Evolutionary conservation across 2,113 vertebrate species (phyloP).

Genomic region (Furnarius figulus): DNA sequence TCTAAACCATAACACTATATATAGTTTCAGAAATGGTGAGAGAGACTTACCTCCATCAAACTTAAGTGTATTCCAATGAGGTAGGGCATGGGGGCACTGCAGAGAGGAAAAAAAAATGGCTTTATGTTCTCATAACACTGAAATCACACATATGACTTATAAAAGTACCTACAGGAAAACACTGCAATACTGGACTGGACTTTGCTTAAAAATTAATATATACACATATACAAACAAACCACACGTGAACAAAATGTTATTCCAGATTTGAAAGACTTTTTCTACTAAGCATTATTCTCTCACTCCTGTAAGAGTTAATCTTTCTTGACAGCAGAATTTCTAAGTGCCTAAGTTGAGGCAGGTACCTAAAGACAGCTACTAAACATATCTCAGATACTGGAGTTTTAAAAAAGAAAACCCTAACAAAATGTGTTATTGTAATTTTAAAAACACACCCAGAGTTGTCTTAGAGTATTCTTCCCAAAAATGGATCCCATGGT

Average conservation of each 20-base stretch:
- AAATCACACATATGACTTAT: background rate
- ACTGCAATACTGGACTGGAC: constrained; percentile 19
- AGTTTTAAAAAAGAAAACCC: background rate
- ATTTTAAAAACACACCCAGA: background rate
- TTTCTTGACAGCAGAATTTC: background rate
- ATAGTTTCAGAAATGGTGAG: background rate
- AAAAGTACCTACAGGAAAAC: background rate
- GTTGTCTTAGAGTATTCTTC: background rate
- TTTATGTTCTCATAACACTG: constrained; percentile 58
- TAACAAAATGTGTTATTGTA: background rate
- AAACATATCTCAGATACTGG: background rate
- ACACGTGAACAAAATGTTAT: background rate
- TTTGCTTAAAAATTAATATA: constrained; percentile 41
- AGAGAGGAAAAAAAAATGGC: constrained; percentile 66
- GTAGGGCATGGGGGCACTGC: constrained; percentile 89
- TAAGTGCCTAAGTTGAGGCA: background rate
- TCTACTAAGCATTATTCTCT: background rate
- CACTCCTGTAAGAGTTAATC: background rate
- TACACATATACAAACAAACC: background rate
- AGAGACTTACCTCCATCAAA: constrained; percentile 85
- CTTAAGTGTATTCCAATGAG: constrained; percentile 89
- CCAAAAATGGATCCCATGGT: background rate
- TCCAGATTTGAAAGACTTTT: background rate
- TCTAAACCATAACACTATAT: background rate
- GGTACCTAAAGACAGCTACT: background rate